Evolutionary conservation across 1,140 invertebrate species (phyloP).

Genomic region (Eumeta japonica): DNA sequence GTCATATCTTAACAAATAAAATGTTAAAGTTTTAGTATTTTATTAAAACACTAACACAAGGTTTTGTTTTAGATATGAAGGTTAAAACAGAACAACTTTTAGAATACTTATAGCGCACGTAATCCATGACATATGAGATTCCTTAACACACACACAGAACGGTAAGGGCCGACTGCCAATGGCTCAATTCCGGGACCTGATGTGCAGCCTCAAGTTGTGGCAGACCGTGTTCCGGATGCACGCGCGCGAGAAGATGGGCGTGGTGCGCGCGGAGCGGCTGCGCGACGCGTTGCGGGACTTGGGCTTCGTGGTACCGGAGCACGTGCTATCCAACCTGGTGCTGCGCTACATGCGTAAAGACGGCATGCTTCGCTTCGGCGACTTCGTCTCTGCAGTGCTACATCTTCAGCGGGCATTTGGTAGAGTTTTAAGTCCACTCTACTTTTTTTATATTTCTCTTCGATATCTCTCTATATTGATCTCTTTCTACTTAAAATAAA

Average conservation of each 20-base stretch:
- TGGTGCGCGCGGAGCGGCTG: constrained; percentile 82
- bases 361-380: constrained; percentile 87
- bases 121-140: no score
- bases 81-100: no score
- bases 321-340: constrained; percentile 78
- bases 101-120: no score
- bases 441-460: no score
- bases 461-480: no score
- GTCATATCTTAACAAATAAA: no score
- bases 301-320: constrained; percentile 83
- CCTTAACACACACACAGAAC: constrained; percentile 60
- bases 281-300: constrained; percentile 82
- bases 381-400: constrained; percentile 87
- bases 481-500: no score
- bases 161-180: constrained; percentile 81
- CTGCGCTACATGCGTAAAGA: constrained; percentile 90
- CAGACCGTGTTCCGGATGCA: constrained; percentile 88
- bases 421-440: no score
- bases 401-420: constrained; percentile 86
- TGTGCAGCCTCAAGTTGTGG: constrained; percentile 90
- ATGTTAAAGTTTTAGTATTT: no score
- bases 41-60: no score
- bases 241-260: constrained; percentile 87
- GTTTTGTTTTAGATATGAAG: no score
- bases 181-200: constrained; percentile 86